phyloP scores from a whole-genome alignment of 2,113 vertebrate genomes.

The Burhinus bistriatus region DNA sequence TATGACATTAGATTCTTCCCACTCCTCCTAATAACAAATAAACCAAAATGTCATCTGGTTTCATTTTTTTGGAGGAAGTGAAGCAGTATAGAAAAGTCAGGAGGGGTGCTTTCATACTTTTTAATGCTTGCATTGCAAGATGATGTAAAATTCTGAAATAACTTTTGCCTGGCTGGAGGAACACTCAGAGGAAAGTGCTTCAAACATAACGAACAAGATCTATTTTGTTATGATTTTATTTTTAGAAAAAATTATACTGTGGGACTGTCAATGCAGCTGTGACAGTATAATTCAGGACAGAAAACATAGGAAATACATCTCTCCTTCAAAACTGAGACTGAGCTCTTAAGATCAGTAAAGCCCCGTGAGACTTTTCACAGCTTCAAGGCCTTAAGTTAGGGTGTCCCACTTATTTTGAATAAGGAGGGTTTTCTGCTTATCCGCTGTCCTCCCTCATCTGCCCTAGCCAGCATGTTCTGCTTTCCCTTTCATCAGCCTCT shows the following conservation, averaged over 20 bases:
- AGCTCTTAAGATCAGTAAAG: not conserved
- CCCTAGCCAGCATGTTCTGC: not conserved
- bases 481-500: not conserved
- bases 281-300: not conserved
- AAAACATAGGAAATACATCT: not conserved
- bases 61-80: constrained; percentile 12
- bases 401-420: not conserved
- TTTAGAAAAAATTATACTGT: not conserved
- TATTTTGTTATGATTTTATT: not conserved
- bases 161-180: not conserved
- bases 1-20: not conserved
- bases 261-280: not conserved
- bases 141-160: constrained; percentile 24
- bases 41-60: constrained; percentile 1
- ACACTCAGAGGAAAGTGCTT: not conserved
- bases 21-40: not conserved
- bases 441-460: not conserved
- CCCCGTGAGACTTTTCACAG: not conserved
- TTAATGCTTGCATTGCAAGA: not conserved
- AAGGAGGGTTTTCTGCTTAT: not conserved
- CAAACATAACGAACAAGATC: not conserved
- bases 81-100: not conserved
- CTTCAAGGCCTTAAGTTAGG: not conserved
- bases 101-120: not conserved
- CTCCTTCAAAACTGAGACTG: not conserved